Base-by-base conservation (phyloP, 1,140 invertebrate species). In the Pseudomyrmex flavicornis region DNA sequence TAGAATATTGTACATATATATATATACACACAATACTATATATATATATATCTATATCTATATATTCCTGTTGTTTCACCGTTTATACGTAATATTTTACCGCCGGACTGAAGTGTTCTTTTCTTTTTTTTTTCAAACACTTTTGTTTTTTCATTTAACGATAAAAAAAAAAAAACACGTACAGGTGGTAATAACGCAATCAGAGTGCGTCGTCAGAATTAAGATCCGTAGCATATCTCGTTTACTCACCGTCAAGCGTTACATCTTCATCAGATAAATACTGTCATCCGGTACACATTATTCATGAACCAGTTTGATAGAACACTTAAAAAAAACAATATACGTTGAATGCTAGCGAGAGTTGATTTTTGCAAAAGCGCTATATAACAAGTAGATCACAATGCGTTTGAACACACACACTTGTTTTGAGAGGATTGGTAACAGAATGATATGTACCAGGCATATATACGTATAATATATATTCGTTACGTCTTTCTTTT, bases 101-200 rank as follows among this genome's bases (percentile, higher is more conserved):
- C 80, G 56, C 83, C 85, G 80, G 84, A 89, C 84, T 90, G 83
- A 88, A 90, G 85, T 58, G 68, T 90, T 84, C 13, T 61, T 13
- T 52, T n/a, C 1, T 56, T 5, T 63, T 12, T 68, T 46, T 56
- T 48, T 54, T 63, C 20, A 44, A 56, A 46, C 9, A 22, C 15
- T 48, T 61, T 22, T 52, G 26, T 72, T 72, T 54, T 85, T 20
- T 35, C 5, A 22, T 69, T 46, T 52, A 15, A 35, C 26, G 75
- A 82, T 46, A n/a, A 26, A 68, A 50, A 0, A 50, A 0, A 2
- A n/a, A 44, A 13, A 17, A 54, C 9, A 58, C 8, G 62, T 63
- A 7, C 48, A 62, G 17, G 26, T 62, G 35, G 20, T 77, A 35
- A 35, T 35, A 35, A 72, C 12, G 50, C 17, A 84, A 70, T 75